Evolutionary conservation across 1,140 invertebrate genomes (phyloP).

Genomic region (Papilio polyxenes): DNA sequence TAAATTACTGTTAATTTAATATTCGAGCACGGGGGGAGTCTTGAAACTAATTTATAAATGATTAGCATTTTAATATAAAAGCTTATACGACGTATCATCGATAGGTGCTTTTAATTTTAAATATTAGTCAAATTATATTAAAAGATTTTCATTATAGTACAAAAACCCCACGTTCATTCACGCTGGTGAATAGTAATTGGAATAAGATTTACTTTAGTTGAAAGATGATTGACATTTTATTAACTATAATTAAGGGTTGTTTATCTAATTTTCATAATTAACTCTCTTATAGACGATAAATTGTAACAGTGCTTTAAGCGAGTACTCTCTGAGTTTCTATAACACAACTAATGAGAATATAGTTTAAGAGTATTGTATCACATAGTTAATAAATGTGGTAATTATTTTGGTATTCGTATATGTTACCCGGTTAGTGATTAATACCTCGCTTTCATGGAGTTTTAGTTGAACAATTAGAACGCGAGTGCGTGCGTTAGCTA

Average conservation of each 20-base stretch:
- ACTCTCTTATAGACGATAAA: no score
- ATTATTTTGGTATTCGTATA: conserved; percentile 61
- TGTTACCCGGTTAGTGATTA: conserved; percentile 61
- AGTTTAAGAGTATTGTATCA: conserved; percentile 47
- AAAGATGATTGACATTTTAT: not conserved
- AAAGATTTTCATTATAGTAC: not conserved
- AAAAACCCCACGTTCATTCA: not conserved
- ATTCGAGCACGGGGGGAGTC: conserved; percentile 10
- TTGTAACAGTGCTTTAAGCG: not conserved
- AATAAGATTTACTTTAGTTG: not conserved
- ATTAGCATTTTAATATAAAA: conserved; percentile 29
- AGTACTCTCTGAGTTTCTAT: not conserved
- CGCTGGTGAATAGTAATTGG: not conserved
- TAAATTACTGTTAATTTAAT: conserved; percentile 31
- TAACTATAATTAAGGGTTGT: not conserved
- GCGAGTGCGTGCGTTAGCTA: conserved; percentile 52
- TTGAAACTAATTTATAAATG: conserved; percentile 15
- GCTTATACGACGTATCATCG: not conserved
- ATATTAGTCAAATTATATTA: not conserved
- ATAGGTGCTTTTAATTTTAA: not conserved
- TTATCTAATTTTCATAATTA: not conserved
- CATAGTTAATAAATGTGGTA: conserved; percentile 55
- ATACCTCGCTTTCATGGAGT: conserved; percentile 68
- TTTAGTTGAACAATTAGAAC: conserved; percentile 68
- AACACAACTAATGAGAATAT: conserved; percentile 6